Evolutionary conservation across 2,797 vertebrate species (phyloP), one percentile per base, ranked within the genome.

Genomic region (Brachymystax lenok): DNA sequence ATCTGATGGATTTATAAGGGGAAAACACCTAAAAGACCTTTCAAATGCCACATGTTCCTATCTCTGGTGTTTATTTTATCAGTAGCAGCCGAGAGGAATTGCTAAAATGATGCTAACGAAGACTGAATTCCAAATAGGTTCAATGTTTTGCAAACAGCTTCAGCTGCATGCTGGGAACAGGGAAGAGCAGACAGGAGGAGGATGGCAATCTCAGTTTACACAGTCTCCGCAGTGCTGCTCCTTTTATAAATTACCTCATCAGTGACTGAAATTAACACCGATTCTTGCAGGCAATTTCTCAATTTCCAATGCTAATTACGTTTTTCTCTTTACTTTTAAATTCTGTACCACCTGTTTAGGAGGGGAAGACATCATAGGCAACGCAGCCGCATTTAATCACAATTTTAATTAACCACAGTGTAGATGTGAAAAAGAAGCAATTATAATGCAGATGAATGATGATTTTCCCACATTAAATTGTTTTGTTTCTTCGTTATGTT

Each of bases 231-330:
- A 91, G 95, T 91, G 94, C 96, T 46, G 40, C 40, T 94, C 95
- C 95, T 95, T 93, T 97, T 97, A 98, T 98, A 98, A 99, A 99
- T 99, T 98, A 98, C 97, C 96, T 98, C 97, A 98, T 98, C 98
- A 98, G 97, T 97, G 96, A 97, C 93, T 99, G 97, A 99, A 99
- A 99, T 99, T 98, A 99, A 98, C 97, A 98, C 97, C 96, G 96
- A 98, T 99, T 99, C 97, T 98, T 98, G 97, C 96, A 98, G 97
- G 97, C 97, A 98, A 99, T 98, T 98, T 98, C 97, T 98, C 97
- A 98, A 98, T 99, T 99, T 99, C 97, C 97, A 98, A 97, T 99
- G 98, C 97, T 99, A 98, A 99, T 99, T 98, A 98, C 95, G 96
- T 97, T 96, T 97, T 97, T 93, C 91, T 92, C 97, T 97, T 99